These are phyloP conservation scores for Lymantria dispar DNA, from an alignment of 2,888 invertebrate species.

Conservation along the genomic window DNA sequence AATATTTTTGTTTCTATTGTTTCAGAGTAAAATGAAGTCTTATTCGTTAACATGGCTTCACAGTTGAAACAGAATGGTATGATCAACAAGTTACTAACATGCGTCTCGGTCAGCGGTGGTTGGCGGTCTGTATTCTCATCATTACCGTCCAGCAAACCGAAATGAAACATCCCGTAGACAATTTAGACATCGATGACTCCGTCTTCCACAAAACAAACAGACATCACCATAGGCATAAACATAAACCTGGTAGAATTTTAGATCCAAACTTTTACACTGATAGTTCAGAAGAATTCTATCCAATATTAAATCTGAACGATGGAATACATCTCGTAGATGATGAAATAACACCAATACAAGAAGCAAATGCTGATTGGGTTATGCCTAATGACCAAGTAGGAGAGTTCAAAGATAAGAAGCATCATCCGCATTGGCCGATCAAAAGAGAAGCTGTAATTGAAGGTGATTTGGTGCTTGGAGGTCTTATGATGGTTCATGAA, in stretches of 20 bases:
- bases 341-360: constrained; percentile 42
- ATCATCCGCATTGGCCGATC: constrained; percentile 86
- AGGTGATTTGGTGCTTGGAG: constrained; percentile 94
- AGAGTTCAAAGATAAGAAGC: constrained; percentile 66
- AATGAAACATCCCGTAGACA: constrained; percentile 52
- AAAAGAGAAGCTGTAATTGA: constrained; percentile 93
- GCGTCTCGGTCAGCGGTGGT: constrained; percentile 62
- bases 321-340: constrained; percentile 44
- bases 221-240: constrained; percentile 67
- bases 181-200: constrained; percentile 31
- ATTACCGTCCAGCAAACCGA: constrained; percentile 53
- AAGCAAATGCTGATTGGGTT: constrained; percentile 57
- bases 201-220: constrained; percentile 41
- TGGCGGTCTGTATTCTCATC: constrained; percentile 59
- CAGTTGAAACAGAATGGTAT: constrained; percentile 55
- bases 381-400: constrained; percentile 68
- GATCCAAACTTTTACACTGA: constrained; percentile 40
- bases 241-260: constrained; percentile 47
- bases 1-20: constrained; percentile 35
- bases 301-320: constrained; percentile 42
- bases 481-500: constrained; percentile 96
- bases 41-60: constrained; percentile 51
- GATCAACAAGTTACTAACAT: constrained; percentile 57
- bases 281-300: constrained; percentile 39
- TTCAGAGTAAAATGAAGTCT: constrained; percentile 63